Base-by-base conservation (phyloP, 2,888 invertebrate species). In the Sipha maydis region DNA sequence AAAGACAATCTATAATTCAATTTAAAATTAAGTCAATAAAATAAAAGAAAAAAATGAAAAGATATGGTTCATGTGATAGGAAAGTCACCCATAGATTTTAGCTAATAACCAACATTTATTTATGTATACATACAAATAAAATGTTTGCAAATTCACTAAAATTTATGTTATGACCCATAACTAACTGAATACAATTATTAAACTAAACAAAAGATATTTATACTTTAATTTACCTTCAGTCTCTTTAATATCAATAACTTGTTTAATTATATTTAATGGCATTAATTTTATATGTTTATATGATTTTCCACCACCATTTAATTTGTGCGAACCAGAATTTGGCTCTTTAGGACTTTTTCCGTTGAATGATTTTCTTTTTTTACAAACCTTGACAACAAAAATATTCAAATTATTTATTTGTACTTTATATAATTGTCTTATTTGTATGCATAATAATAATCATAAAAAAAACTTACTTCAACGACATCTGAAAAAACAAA, bases 401-500 rank as follows among this genome's bases (percentile, higher is more conserved):
- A 90, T 84, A 2, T 73, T 90, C 61, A 83, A 89, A 82, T 83
- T 77, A 61, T 56, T 67, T 48, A 38, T 86, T 61, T 89, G 38
- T 67, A 38, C 21, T 69, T 69, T 56, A 69, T 28, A 56, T 38
- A 86, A 14, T 19, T 28, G 28, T 80, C 82, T 76, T 48, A 48
- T 48, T 48, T 48, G 48, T 48, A 48, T 61, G 88, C 38, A 89
- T 21, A 69, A 21, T 75, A 56, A 75, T 85, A 71, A 77, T 67
- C 19, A 80, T 5, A 89, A 21, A 41, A 69, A 89, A 17, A 41
- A 69, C 67, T 96, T 91, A 99, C 97, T 93, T 98, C 98, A 92
- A 99, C 94, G 89, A 96, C 96, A 93, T 99, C 99, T 71, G 97
- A 97, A 92, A 99, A 99, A 54, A 99, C 93, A 92, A 98, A 98